Evolutionary conservation across 2,113 vertebrate genomes (phyloP).

Genomic region (Mystacornis crossleyi): DNA sequence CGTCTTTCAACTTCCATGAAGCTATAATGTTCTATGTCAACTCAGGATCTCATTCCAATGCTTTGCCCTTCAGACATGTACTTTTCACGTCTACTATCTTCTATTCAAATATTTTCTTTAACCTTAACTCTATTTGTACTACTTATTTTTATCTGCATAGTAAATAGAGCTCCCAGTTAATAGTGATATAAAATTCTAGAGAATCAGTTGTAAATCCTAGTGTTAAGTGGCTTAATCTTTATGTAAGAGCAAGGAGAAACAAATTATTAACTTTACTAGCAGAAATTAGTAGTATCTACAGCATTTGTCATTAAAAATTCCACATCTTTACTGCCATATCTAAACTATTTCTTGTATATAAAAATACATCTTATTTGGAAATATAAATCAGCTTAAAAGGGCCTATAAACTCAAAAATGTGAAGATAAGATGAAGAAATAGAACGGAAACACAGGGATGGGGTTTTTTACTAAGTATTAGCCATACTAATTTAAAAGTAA

Average conservation of each 20-base stretch:
- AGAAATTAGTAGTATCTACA: neutral
- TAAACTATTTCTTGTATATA: neutral
- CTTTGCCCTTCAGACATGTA: neutral
- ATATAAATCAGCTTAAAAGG: neutral
- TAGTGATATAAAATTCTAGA: neutral
- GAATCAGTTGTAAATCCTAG: neutral
- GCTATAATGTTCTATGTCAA: neutral
- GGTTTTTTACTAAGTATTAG: neutral
- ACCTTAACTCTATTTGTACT: neutral
- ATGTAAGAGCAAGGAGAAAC: neutral
- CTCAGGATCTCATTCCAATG: neutral
- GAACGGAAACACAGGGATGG: neutral
- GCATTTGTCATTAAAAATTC: neutral
- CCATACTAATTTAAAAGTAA: neutral
- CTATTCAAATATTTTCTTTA: neutral
- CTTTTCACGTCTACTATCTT: neutral
- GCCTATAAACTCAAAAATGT: neutral
- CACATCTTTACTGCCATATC: neutral
- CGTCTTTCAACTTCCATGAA: neutral
- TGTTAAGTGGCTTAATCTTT: neutral
- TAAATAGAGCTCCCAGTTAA: neutral
- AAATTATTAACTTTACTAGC: neutral
- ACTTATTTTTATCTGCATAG: neutral
- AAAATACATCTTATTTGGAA: neutral
- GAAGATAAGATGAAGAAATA: neutral